Evolutionary conservation across 2,113 vertebrate genomes (phyloP).

Genomic region (Hirundichthys speculiger): DNA sequence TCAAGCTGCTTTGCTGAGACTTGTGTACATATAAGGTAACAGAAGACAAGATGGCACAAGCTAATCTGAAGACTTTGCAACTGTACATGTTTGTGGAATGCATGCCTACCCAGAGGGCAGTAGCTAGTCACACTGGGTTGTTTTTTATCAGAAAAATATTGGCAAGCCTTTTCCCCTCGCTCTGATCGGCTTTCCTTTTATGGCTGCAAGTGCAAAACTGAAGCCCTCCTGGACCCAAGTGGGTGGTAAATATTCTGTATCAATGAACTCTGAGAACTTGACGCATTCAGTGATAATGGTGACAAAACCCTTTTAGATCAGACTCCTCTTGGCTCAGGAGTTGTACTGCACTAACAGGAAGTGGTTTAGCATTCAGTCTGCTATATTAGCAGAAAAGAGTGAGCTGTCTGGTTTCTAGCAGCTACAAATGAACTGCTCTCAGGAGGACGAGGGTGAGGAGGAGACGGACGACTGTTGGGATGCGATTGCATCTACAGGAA

Average conservation of each 20-base stretch:
- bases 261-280: neutral
- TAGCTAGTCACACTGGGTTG: neutral
- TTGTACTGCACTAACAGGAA: slow-evolving; percentile 47
- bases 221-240: too few relatives aligned
- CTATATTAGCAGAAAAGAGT: slow-evolving; percentile 19
- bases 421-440: slow-evolving; percentile 1
- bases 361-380: slow-evolving; percentile 36
- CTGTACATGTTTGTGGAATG: slow-evolving; percentile 31
- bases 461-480: slow-evolving; percentile 13
- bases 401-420: slow-evolving; percentile 11
- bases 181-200: slow-evolving; percentile 29
- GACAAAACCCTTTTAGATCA: neutral
- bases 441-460: slow-evolving; percentile 10
- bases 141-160: slow-evolving; percentile 25
- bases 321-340: slow-evolving; percentile 4
- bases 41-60: slow-evolving; percentile 60
- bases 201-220: neutral
- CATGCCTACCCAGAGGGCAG: slow-evolving; percentile 28
- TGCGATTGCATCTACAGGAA: slow-evolving; percentile 66
- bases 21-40: slow-evolving; percentile 84
- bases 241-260: neutral
- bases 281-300: too few relatives aligned
- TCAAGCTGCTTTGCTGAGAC: slow-evolving; percentile 23
- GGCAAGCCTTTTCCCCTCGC: neutral
- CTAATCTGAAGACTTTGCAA: slow-evolving; percentile 36